Conservation (phyloP, 2,797 vertebrate genomes). For the Periparus ater region DNA sequence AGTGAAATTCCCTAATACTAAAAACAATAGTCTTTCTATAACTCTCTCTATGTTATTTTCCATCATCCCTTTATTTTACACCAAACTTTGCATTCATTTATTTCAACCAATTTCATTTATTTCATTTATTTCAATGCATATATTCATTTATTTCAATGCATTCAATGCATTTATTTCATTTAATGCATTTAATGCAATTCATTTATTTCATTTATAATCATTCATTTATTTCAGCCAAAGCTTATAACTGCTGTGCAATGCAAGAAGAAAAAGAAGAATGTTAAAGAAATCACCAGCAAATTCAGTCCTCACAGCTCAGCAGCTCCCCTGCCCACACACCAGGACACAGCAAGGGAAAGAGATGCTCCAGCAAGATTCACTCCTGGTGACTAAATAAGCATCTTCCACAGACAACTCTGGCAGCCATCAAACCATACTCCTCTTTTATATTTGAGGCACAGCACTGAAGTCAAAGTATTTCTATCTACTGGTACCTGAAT, state of each 20-base stretch:
- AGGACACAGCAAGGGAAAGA: not conserved
- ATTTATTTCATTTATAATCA: too few relatives aligned
- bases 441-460: not conserved
- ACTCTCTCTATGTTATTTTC: not conserved
- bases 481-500: not conserved
- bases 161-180: too few relatives aligned
- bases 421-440: not conserved
- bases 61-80: not conserved
- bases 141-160: too few relatives aligned
- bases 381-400: not conserved
- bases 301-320: not conserved
- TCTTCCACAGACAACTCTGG: not conserved
- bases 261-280: not conserved
- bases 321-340: not conserved
- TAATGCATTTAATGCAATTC: too few relatives aligned
- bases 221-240: not conserved
- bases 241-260: not conserved
- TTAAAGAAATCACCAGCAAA: not conserved
- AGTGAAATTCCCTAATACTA: not conserved
- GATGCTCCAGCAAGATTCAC: not conserved
- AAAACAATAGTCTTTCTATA: not conserved
- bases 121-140: too few relatives aligned
- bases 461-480: not conserved
- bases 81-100: not conserved
- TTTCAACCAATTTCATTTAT: not conserved